Percentiles rank a stretch among this genome's conserved stretches.
phyloP scores from a whole-genome alignment of 2,797 vertebrate species.

The Sorex maritimensis region DNA sequence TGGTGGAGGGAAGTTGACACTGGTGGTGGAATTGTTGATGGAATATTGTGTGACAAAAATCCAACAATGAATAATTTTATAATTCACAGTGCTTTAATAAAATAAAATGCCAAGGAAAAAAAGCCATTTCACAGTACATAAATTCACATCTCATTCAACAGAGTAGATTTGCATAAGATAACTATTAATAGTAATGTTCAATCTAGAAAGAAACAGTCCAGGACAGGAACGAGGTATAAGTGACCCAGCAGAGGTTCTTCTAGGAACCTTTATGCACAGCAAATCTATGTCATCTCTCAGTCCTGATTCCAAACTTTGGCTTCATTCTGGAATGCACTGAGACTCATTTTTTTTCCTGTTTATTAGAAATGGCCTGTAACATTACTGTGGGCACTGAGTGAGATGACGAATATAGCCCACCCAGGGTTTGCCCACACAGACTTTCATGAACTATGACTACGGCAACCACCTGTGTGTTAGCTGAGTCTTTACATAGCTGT shows the following conservation, averaged over 20 bases:
- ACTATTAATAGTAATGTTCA: constrained; percentile 19
- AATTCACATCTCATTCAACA: neutral
- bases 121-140: too few species aligned
- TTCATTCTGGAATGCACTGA: neutral
- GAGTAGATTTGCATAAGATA: constrained; percentile 21
- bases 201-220: neutral
- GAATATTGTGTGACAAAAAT: too few species aligned
- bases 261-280: neutral
- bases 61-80: too few species aligned
- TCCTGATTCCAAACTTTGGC: neutral
- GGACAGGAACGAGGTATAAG: neutral
- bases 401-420: neutral
- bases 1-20: too few species aligned
- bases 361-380: neutral
- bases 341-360: neutral
- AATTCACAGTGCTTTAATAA: too few species aligned
- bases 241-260: too few species aligned
- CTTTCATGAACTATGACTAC: rapidly evolving
- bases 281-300: neutral
- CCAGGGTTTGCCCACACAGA: rapidly evolving
- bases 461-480: too few species aligned
- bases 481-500: too few species aligned
- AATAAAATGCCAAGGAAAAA: neutral
- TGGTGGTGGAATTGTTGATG: too few species aligned
- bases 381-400: neutral